These are phyloP conservation scores for Phytoseiulus persimilis DNA, from an alignment of 2,888 invertebrate genomes.

Conservation along the genomic window DNA sequence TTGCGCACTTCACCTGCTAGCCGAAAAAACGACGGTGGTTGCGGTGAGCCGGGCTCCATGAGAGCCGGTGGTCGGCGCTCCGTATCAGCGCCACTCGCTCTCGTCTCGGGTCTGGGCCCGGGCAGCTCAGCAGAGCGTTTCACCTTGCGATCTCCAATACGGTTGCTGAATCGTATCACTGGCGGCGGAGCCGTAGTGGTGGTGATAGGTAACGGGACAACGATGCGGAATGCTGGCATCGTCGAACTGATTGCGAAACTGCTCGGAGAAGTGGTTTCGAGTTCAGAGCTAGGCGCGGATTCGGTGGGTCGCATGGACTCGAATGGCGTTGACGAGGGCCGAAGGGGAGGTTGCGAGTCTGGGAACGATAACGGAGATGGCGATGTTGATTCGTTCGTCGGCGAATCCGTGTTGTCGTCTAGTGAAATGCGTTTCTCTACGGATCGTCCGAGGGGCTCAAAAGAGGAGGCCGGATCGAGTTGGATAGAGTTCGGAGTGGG, in stretches of 20 bases:
- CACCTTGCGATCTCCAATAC: constrained; percentile 15
- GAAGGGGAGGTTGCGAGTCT: not conserved
- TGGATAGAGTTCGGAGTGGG: not conserved
- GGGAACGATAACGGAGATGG: not conserved
- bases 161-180: constrained; percentile 20
- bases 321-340: not conserved
- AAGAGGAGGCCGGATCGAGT: not conserved
- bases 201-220: not conserved
- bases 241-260: not conserved
- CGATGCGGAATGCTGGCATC: constrained; percentile 10
- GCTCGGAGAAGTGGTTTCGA: not conserved
- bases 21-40: constrained; percentile 20
- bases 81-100: not conserved
- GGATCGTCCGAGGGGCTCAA: not conserved
- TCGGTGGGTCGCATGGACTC: not conserved
- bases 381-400: not conserved
- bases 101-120: not conserved
- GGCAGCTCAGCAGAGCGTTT: not conserved
- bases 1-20: constrained; percentile 33
- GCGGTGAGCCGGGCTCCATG: not conserved
- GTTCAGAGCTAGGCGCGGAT: not conserved
- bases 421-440: not conserved
- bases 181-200: constrained; percentile 7
- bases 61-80: not conserved
- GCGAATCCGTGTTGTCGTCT: not conserved